A percentile compares a stretch with the other conserved stretches of the same genome.
Evolutionary conservation across 2,113 vertebrate species (phyloP).

Genomic region (Rhombomys opimus): DNA sequence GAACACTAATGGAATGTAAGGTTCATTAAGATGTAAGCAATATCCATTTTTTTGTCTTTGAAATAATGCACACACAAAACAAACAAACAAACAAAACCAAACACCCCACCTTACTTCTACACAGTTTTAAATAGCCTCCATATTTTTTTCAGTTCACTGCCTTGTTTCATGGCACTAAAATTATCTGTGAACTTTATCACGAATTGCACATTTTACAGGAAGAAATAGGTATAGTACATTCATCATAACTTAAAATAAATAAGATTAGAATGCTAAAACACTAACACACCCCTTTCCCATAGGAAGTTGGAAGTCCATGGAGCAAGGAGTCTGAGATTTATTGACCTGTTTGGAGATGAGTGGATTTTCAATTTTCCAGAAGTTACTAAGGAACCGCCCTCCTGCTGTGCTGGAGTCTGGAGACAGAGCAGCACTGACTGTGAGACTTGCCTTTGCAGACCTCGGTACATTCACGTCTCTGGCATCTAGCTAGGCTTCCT

Average conservation of each 20-base stretch:
- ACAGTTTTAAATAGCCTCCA: not conserved
- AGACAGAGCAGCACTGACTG: accelerated
- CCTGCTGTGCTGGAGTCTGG: not conserved
- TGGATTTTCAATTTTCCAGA: not conserved
- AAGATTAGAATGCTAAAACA: not conserved
- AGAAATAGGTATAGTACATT: not conserved
- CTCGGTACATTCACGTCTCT: accelerated
- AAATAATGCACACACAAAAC: not conserved
- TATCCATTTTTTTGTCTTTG: not conserved
- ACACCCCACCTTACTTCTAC: too few relatives aligned
- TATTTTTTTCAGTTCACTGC: not conserved
- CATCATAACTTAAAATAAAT: not conserved
- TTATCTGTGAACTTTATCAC: not conserved
- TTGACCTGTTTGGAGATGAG: not conserved
- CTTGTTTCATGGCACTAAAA: not conserved
- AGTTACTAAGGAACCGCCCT: not conserved
- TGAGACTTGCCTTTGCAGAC: not conserved
- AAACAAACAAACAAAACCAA: not conserved
- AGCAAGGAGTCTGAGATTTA: not conserved
- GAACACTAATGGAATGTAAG: not conserved
- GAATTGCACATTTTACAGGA: not conserved
- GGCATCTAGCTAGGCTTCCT: not conserved
- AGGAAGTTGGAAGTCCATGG: not conserved
- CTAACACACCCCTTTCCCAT: not conserved
- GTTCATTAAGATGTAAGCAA: not conserved